Base-by-base conservation (phyloP, 2,797 vertebrate species). In the Acestrorhynchus altus region DNA sequence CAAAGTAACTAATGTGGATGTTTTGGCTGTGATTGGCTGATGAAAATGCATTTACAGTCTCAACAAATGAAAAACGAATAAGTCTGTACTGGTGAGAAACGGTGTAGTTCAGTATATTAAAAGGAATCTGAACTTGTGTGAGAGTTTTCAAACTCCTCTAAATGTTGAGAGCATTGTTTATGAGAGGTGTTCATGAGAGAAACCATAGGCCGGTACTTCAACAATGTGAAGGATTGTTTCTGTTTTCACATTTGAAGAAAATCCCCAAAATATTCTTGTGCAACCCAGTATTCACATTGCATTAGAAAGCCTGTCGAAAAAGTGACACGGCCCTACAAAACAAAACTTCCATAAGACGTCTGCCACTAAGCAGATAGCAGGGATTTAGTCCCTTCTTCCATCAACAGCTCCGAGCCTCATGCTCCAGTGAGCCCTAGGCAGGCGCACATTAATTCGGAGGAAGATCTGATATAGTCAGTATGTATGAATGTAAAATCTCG, bases 371-470 rank as follows among this genome's bases (percentile, higher is more conserved):
- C 49, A 69, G 67, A 39, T 20, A 54, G 67, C 16, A 40, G 20
- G 78, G 60, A 54, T 42, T 35, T 9, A 61, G 46, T 20, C 18
- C 46, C 47, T 35, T 31, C 47, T 65, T 20, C 39, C 8, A 9
- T 73, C 35, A 47, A 74, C 56, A 39, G 22, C 52, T 47, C 40
- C 1, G 59, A 56, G 63, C 7, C 11, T 57, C 71, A 18, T 49
- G 67, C 79, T 70, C 46, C 24, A 31, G 67, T 71, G 35, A 71
- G 51, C 46, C 42, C 28, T 35, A 44, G 52, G 20, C 20, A 67
- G 68, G 83, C 20, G n/a, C 18, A 40, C 78, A 81, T 87, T 90
- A 91, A 89, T 90, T 92, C 88, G 60, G 74, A 85, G 81, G 65
- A 71, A 31, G 39, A 72, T 71, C 80, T 60, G 65, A 83, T 83